Conservation (phyloP, 2,888 invertebrate species). For the Lepidocyrtoides sp. region DNA sequence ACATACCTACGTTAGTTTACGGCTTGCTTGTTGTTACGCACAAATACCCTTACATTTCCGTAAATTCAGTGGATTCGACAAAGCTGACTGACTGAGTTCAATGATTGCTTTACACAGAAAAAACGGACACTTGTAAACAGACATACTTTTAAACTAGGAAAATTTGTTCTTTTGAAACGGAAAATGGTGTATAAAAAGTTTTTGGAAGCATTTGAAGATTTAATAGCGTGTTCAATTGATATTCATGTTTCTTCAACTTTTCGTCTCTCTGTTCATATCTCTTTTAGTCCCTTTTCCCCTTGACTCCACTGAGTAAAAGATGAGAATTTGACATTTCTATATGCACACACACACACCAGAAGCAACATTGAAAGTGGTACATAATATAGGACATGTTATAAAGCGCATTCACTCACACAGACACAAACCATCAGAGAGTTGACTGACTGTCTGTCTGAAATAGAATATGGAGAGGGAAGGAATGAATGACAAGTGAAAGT, state of each 20-base stretch:
- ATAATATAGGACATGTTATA: neutral
- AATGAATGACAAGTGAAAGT: conserved; percentile 61
- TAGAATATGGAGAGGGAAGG: neutral
- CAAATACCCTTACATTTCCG: neutral
- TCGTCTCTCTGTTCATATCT: neutral
- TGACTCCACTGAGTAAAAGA: neutral
- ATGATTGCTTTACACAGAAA: too few species aligned
- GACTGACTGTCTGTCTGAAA: conserved; percentile 15
- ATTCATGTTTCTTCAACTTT: conserved; percentile 33
- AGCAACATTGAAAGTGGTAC: conserved; percentile 16
- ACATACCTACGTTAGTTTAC: too few species aligned
- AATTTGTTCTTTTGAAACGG: neutral
- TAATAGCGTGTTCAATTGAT: conserved; percentile 51
- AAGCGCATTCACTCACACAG: neutral
- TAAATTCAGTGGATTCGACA: neutral
- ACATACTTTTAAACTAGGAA: neutral
- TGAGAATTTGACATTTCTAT: neutral
- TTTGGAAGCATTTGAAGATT: conserved; percentile 37
- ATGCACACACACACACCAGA: too few species aligned
- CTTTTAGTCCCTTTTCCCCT: neutral
- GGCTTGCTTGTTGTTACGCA: neutral
- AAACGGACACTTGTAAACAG: neutral
- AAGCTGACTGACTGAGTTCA: too few species aligned
- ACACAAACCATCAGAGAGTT: neutral
- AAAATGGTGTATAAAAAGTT: conserved; percentile 19